Base-by-base conservation (phyloP, 37 sponge, comb jelly and placozoan species). In the Oopsacas minuta region DNA sequence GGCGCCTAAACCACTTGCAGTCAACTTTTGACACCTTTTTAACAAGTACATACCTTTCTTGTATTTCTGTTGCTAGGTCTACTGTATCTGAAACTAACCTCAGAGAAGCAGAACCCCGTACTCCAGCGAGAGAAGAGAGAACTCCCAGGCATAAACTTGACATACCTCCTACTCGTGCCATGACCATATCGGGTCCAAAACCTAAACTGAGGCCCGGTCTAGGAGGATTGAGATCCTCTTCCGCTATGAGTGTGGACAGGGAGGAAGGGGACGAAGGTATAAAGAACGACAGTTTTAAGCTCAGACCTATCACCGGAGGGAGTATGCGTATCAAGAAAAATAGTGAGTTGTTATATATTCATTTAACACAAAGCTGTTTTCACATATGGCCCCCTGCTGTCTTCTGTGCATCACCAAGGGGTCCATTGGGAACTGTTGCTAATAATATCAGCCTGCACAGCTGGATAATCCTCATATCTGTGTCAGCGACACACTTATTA, bases 61-160 rank as follows among this genome's bases (percentile, higher is more conserved):
- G n/a, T n/a, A n/a, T n/a, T 12, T 46, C 17, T 17, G 51, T 46
- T 12, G 12, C 17, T 46, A 61, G 75, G 30, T 61, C 75, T 3
- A n/a, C 75, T 61, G 75, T 61, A n/a, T 61, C 75, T 25, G 75
- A 61, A 12, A 25, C 75, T 61, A 61, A 61, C 75, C 20, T 61
- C 1, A 3, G 75, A 61, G 75, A 61, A 5, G 5, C 75, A 12
- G 75, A 61, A 34, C 75, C 75, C 20, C 7, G 20, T 7, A 8
- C 49, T 42, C 49, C 8, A 15, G 8, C 49, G 12, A 3, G 30
- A 3, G 30, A 25, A 12, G 28, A 10, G 75, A 61, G 28, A 34
- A 3, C 75, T 25, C 75, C 75, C 30, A 10, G 22, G 1, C 75
- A 61, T 3, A 61, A 3, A 3, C 75, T 61, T 25, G 75, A 61